Evolutionary conservation across 1,140 invertebrate species (phyloP).

Genomic region (Patella vulgata): DNA sequence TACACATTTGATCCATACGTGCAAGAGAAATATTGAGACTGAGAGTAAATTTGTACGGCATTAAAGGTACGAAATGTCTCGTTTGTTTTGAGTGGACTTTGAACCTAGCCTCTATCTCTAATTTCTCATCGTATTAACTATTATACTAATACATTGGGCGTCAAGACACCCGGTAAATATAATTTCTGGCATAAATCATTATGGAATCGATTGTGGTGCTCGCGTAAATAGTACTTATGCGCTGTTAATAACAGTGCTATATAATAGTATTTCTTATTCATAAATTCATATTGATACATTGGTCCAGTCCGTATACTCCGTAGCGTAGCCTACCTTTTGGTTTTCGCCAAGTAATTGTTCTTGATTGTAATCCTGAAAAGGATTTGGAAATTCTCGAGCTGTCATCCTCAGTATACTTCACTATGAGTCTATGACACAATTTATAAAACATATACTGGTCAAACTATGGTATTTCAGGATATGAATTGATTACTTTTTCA

Average conservation of each 20-base stretch:
- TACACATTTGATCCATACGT: too few relatives aligned
- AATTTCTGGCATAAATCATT: not conserved
- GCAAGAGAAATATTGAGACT: too few relatives aligned
- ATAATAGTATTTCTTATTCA: not conserved
- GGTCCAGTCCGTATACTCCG: not conserved
- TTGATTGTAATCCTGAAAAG: conserved; percentile 28
- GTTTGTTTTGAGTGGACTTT: too few relatives aligned
- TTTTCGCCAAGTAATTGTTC: conserved; percentile 27
- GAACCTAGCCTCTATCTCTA: too few relatives aligned
- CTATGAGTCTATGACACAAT: too few relatives aligned
- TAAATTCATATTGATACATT: not conserved
- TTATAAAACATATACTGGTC: too few relatives aligned
- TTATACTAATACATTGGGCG: not conserved
- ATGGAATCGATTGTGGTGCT: not conserved
- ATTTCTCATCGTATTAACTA: too few relatives aligned
- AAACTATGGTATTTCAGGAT: too few relatives aligned
- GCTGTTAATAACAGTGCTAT: not conserved
- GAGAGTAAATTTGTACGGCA: too few relatives aligned
- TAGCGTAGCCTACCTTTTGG: conserved; percentile 19
- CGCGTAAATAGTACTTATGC: not conserved
- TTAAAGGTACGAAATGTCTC: too few relatives aligned
- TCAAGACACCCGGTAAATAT: not conserved
- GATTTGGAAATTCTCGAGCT: conserved; percentile 25
- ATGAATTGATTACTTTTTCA: too few relatives aligned
- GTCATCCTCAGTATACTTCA: too few relatives aligned